Base-by-base conservation (phyloP, 2,888 invertebrate species). In the Epinotia brunnichana region DNA sequence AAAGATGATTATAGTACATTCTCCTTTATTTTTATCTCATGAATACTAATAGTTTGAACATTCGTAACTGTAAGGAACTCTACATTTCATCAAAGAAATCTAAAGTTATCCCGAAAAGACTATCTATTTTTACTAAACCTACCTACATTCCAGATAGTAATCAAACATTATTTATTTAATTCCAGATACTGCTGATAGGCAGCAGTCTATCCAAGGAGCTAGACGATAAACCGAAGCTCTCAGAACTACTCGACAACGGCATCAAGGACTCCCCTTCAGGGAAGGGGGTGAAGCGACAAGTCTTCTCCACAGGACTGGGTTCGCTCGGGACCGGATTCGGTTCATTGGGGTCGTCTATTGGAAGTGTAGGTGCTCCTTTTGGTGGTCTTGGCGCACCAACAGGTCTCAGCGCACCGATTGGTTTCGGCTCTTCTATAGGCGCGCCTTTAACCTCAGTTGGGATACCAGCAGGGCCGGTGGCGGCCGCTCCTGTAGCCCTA, bases 141-240 rank as follows among this genome's bases (percentile, higher is more conserved):
- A 3, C 24, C 24, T 51, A 0, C 11, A 24, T 35, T 41, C 13
- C 48, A 17, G 7, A 29, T 53, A 39, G 13, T 64, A 39, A 54
- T 35, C 3, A 1, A 35, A 41, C 24, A 29, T 53, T 13, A 0
- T n/a, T 71, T 35, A 54, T 67, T 74, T 76, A 73, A 1, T 77
- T 89, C 81, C 86, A 92, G 92, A 80, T 91, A 77, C 85, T 92
- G 85, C 88, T 92, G 76, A 78, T 87, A 75, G 81, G 82, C 76
- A 87, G 88, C 84, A 89, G 88, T 78, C 80, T 90, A 77, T 86
- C 88, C 75, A 87, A 88, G 80, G 87, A 90, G 77, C 80, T 89
- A 68, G 82, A 82, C 61, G 75, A 77, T 56, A 88, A 90, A 80
- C 74, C 84, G 7, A 89, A 88, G 77, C 77, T 91, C 53, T 91